Base-by-base conservation (phyloP, 2,113 vertebrate species). In the Glaucomys volans region DNA sequence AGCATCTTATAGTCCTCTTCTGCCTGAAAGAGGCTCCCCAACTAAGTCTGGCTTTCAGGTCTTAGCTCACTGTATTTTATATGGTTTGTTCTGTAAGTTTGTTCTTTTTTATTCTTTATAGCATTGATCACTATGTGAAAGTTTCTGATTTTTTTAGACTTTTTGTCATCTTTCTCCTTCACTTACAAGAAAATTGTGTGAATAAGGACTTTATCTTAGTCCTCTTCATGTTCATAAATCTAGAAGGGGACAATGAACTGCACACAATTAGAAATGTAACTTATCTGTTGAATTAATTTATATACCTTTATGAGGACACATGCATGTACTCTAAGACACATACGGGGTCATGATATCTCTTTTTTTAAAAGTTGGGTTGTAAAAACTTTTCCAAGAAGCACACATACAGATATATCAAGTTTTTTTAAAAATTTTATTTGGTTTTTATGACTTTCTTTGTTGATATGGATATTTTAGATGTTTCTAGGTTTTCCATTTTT, bases 401-500 rank as follows among this genome's bases (percentile, higher is more conserved):
- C 28, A 75, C 20, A 66, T 2, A 76, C 17, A 69, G 13, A 47
- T 79, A 32, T 64, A 81, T 1, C 16, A 77, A 28, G 57, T n/a
- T n/a, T 18, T 30, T 47, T 54, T 54, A 18, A 54, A 18, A 18
- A 18, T 54, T 7, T 89, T 28, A 4, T 28, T 82, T 54, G 47
- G 54, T 62, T 95, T 71, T 66, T 35, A 42, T 50, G 67, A 18
- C 20, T 93, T 75, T 67, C 26, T 30, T 44, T 44, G 20, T 64
- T 62, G 22, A 71, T 62, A 3, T 76, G 64, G 30, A 32, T 44
- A 71, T 82, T 81, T 77, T 76, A 10, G 40, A 67, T 66, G 62
- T 90, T 71, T 91, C 62, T 22, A 83, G 12, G 62, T 66, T 76
- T 84, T 97, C n/a, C 76, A 17, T 47, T 92, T 42, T 88, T 8